Evolutionary conservation across 2,888 invertebrate genomes (phyloP).

Genomic region (Sabatieria punctata): DNA sequence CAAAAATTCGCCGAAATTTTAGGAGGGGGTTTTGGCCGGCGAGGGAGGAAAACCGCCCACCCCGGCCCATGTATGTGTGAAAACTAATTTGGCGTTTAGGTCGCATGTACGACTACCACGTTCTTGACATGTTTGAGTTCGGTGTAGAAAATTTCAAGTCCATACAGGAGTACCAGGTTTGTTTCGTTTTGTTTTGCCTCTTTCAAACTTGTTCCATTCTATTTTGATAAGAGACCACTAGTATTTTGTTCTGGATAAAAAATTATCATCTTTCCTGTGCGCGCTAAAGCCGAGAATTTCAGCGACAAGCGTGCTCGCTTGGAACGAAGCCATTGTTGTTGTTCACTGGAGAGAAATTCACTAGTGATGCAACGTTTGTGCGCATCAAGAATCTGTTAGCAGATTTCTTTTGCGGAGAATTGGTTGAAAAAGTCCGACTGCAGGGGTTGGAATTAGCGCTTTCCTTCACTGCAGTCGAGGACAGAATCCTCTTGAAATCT

Average conservation of each 20-base stretch:
- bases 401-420: conserved; percentile 78
- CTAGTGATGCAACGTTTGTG: conserved; percentile 53
- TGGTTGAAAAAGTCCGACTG: conserved; percentile 58
- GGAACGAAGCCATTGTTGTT: conserved; percentile 77
- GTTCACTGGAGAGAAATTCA: conserved; percentile 80
- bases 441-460: conserved; percentile 85
- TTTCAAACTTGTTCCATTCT: conserved; percentile 1
- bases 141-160: conserved; percentile 65
- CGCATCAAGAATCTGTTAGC: conserved; percentile 66
- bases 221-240: not conserved
- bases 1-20: too few species aligned
- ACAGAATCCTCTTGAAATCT: conserved; percentile 56
- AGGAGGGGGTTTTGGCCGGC: too few species aligned
- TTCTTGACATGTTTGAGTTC: conserved; percentile 90
- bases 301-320: conserved; percentile 32
- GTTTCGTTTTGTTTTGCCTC: too few species aligned
- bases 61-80: too few species aligned
- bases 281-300: too few species aligned
- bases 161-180: conserved; percentile 50
- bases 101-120: conserved; percentile 66
- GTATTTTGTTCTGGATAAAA: too few species aligned
- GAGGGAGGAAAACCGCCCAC: too few species aligned
- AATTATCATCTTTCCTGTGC: conserved; percentile 5
- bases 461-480: conserved; percentile 66
- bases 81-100: conserved; percentile 28